phyloP scores from a whole-genome alignment of 2,888 invertebrate species.

The Coelogynopora nodosa region DNA sequence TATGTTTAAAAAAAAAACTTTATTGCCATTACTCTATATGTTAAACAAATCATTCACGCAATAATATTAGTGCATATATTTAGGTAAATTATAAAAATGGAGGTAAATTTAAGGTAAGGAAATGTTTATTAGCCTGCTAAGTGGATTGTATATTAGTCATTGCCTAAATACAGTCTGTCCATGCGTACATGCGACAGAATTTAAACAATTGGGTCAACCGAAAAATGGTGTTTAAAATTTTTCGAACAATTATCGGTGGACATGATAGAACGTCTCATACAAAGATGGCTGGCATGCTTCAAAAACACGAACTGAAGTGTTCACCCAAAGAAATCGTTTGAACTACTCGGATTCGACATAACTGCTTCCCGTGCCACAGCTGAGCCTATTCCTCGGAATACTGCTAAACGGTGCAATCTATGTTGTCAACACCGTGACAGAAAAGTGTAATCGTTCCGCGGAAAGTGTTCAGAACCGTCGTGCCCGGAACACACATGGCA shows the following conservation, averaged over 20 bases:
- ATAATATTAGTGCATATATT: too few relatives aligned
- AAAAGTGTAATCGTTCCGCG: background rate
- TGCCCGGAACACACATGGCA: background rate
- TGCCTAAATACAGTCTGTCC: too few relatives aligned
- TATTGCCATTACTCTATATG: too few relatives aligned
- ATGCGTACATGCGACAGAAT: too few relatives aligned
- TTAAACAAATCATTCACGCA: too few relatives aligned
- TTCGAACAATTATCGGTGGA: slow-evolving; percentile 3
- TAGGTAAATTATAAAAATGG: too few relatives aligned
- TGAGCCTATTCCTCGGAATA: slow-evolving; percentile 13
- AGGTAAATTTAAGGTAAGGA: too few relatives aligned
- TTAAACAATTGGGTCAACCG: background rate
- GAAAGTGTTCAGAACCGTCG: slow-evolving; percentile 6
- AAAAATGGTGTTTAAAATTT: background rate
- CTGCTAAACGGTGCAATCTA: background rate
- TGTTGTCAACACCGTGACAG: background rate
- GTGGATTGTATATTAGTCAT: too few relatives aligned
- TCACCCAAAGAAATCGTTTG: background rate
- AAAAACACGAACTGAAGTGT: background rate
- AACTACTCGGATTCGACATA: background rate
- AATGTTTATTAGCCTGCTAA: too few relatives aligned
- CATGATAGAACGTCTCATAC: slow-evolving; percentile 7
- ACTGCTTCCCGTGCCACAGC: slow-evolving; percentile 1
- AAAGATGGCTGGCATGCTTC: background rate
- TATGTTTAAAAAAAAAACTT: too few relatives aligned